A percentile compares a stretch with the other conserved stretches of the same genome.
phyloP scores from a whole-genome alignment of 2,113 vertebrate genomes.

The Petromus typicus region DNA sequence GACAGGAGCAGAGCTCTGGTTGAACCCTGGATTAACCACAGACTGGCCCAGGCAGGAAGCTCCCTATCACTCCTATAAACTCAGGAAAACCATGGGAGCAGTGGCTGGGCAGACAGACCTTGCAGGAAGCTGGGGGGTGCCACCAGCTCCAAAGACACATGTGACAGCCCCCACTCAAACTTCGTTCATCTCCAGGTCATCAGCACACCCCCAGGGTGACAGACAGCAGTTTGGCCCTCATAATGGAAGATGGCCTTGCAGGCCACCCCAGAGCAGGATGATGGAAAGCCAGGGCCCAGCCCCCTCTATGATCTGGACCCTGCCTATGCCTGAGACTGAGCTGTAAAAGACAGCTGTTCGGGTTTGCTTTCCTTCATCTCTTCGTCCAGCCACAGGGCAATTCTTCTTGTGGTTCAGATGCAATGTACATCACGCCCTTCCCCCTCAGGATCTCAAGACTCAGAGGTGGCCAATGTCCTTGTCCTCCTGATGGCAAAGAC shows the following conservation, averaged over 20 bases:
- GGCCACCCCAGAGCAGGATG: no score
- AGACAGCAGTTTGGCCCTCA: neutral
- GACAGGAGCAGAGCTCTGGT: neutral
- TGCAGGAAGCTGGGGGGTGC: neutral
- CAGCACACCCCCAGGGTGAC: neutral
- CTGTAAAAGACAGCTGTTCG: neutral
- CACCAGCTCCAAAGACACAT: neutral
- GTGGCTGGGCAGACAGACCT: neutral
- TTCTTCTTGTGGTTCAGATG: neutral
- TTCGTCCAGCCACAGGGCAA: neutral
- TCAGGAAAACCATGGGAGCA: neutral
- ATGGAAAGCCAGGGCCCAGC: neutral
- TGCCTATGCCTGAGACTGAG: no score
- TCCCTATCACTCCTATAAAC: rapidly evolving
- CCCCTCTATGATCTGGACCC: neutral
- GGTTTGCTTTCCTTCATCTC: neutral
- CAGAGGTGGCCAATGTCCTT: neutral
- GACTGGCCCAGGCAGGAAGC: neutral
- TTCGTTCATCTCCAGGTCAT: neutral
- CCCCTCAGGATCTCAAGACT: neutral
- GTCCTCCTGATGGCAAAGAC: neutral
- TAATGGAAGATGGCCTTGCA: neutral
- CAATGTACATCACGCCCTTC: neutral
- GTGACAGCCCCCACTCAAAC: neutral
- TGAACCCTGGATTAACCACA: neutral